A percentile compares a stretch with the other conserved stretches of the same genome.
Evolutionary conservation across 2,888 invertebrate genomes (phyloP).

Genomic region (Xestobium rufovillosum): DNA sequence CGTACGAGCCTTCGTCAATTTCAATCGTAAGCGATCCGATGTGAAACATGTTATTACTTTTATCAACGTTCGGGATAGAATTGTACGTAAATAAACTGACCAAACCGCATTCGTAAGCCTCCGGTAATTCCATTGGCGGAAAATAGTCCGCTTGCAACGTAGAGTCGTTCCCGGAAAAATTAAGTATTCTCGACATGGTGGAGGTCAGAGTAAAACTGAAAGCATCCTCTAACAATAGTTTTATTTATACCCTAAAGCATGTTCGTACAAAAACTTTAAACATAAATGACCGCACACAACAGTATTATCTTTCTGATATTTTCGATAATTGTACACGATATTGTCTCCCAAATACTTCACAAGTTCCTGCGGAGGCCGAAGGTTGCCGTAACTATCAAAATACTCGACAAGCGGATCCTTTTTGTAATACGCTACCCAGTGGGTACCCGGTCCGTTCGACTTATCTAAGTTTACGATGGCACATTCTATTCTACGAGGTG

Average conservation of each 20-base stretch:
- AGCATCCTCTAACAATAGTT: neutral
- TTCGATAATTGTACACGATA: conserved; percentile 6
- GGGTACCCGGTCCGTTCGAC: conserved; percentile 14
- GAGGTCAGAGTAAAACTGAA: conserved; percentile 18
- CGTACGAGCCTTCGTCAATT: too few species aligned
- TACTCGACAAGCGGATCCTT: conserved; percentile 8
- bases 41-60: too few species aligned
- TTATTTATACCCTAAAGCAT: conserved; percentile 14
- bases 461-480: conserved; percentile 29
- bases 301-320: conserved; percentile 14
- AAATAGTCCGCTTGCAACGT: conserved; percentile 20
- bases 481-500: conserved; percentile 25
- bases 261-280: conserved; percentile 16
- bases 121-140: conserved; percentile 18
- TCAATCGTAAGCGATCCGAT: too few species aligned
- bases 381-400: conserved; percentile 14
- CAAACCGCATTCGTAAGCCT: conserved; percentile 21
- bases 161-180: conserved; percentile 20
- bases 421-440: conserved; percentile 18
- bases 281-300: conserved; percentile 12
- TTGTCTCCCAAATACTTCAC: conserved; percentile 4
- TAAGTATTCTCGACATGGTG: conserved; percentile 21
- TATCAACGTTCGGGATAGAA: too few species aligned
- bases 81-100: conserved; percentile 21
- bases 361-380: conserved; percentile 3